phyloP scores from a whole-genome alignment of 2,113 vertebrate species.

The Bubo scandiacus region DNA sequence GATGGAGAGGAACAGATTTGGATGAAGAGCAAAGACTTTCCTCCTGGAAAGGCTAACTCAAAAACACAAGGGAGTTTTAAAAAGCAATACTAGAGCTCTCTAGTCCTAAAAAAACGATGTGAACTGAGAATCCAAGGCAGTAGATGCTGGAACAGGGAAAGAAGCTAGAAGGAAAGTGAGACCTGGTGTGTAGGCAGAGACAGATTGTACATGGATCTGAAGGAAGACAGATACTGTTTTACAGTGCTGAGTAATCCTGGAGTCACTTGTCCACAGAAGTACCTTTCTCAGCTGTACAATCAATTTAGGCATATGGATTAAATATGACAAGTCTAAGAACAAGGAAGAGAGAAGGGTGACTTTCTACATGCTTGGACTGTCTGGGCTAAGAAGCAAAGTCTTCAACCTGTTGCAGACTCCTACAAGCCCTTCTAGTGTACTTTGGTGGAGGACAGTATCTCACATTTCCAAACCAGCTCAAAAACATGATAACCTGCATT shows the following conservation, averaged over 20 bases:
- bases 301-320: neutral
- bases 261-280: conserved; percentile 8
- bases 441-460: neutral
- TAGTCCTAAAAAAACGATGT: neutral
- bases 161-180: neutral
- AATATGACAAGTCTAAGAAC: neutral
- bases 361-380: neutral
- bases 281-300: neutral
- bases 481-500: neutral
- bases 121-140: neutral
- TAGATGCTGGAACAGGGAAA: neutral
- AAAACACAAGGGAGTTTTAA: neutral
- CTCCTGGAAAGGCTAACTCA: neutral
- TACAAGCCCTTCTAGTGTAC: neutral
- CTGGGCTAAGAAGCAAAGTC: neutral
- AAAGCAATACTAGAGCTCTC: neutral
- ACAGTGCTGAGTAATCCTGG: conserved; percentile 5
- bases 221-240: conserved; percentile 12
- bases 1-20: neutral
- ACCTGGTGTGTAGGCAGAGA: conserved; percentile 20
- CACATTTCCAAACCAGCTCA: neutral
- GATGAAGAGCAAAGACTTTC: neutral
- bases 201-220: conserved; percentile 27
- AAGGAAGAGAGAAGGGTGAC: neutral
- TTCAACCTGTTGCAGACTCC: neutral